These are phyloP conservation scores for Brachionichthys hirsutus DNA, from an alignment of 2,113 vertebrate species.

Conservation along the genomic window DNA sequence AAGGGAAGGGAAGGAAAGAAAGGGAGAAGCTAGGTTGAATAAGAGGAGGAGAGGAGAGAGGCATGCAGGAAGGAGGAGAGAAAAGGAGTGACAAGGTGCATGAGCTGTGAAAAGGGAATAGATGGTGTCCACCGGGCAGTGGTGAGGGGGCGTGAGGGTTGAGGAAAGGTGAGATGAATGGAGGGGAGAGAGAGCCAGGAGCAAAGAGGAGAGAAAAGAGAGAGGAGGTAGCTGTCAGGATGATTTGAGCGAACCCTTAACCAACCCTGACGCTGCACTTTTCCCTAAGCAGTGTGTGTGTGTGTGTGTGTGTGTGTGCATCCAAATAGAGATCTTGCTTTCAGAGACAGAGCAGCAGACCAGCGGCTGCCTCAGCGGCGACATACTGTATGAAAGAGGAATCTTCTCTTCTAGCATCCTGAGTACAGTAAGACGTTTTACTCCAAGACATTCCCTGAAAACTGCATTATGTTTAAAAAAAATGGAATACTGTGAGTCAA, in stretches of 20 bases:
- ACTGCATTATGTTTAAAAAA: too few species aligned
- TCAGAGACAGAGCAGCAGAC: constrained; percentile 41
- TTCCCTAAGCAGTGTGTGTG: constrained; percentile 25
- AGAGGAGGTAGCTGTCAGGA: constrained; percentile 62
- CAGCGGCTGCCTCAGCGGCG: constrained; percentile 18
- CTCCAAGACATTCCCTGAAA: too few species aligned
- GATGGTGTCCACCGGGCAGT: constrained; percentile 45
- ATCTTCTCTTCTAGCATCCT: too few species aligned
- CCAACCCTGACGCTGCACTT: constrained; percentile 73
- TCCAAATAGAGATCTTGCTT: constrained; percentile 40
- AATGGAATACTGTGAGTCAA: too few species aligned
- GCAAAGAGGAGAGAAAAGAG: constrained; percentile 36
- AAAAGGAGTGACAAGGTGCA: constrained; percentile 28
- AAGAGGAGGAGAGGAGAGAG: constrained; percentile 2
- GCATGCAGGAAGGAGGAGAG: not conserved
- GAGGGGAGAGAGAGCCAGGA: constrained; percentile 35
- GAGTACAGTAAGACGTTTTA: too few species aligned
- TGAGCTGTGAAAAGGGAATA: constrained; percentile 58
- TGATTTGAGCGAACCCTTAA: constrained; percentile 67
- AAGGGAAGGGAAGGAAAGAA: constrained; percentile 5
- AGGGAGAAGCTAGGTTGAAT: not conserved
- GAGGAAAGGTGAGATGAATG: constrained; percentile 36
- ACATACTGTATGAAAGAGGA: too few species aligned
- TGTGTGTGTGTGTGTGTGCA: not conserved
- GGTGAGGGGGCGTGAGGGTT: constrained; percentile 14